phyloP scores from a whole-genome alignment of 2,888 invertebrate species.

The Yponomeuta malinellus region DNA sequence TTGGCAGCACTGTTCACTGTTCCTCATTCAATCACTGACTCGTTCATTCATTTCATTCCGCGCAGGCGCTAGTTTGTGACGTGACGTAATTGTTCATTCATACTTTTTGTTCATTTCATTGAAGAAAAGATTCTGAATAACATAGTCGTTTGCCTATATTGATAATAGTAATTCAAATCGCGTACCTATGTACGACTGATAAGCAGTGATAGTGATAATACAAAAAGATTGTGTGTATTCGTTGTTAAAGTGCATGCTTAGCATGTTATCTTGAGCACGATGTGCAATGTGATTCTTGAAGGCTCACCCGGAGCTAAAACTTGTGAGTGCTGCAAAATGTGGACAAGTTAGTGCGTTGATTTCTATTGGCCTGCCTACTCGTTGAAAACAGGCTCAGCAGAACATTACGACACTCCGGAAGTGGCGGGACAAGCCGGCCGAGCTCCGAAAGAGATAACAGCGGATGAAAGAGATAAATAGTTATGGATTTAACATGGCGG shows the following conservation, averaged over 20 bases:
- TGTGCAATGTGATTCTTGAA: constrained; percentile 10
- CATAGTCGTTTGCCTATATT: constrained; percentile 10
- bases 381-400: constrained; percentile 60
- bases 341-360: constrained; percentile 4
- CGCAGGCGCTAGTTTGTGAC: constrained; percentile 67
- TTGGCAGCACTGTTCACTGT: constrained; percentile 1
- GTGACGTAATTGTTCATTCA: constrained; percentile 75
- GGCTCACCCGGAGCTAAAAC: not conserved
- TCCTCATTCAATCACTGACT: not conserved
- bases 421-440: constrained; percentile 72
- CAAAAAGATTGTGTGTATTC: not conserved
- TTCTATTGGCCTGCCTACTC: not conserved
- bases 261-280: not conserved
- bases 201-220: constrained; percentile 1
- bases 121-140: constrained; percentile 15
- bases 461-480: constrained; percentile 78
- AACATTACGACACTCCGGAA: constrained; percentile 76
- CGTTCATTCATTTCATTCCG: constrained; percentile 31
- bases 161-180: not conserved
- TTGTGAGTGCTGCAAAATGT: constrained; percentile 2
- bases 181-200: not conserved
- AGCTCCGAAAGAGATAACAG: constrained; percentile 74
- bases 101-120: constrained; percentile 71
- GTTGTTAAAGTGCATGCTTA: not conserved
- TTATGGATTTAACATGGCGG: constrained; percentile 95